These are phyloP conservation scores for Macrobrachium rosenbergii DNA, from an alignment of 1,140 invertebrate genomes.

Conservation along the genomic window DNA sequence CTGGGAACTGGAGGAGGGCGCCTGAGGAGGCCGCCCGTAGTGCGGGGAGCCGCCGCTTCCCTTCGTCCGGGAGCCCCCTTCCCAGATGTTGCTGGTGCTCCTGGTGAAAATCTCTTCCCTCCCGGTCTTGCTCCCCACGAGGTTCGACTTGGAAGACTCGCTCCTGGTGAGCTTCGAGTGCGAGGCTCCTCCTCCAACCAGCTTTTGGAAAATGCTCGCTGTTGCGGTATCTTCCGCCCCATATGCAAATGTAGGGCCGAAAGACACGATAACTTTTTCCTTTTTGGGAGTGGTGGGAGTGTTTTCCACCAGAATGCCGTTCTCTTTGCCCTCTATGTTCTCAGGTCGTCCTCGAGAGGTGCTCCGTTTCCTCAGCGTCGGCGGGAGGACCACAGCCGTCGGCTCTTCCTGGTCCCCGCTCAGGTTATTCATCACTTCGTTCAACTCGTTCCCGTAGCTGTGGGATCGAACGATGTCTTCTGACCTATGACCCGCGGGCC, in stretches of 20 bases:
- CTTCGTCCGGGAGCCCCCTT: not conserved
- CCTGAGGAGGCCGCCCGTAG: not conserved
- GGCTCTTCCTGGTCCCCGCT: slow-evolving; percentile 7
- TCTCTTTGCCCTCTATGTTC: no score
- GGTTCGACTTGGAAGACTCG: slow-evolving; percentile 24
- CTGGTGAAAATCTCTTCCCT: not conserved
- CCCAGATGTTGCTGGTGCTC: slow-evolving; percentile 28
- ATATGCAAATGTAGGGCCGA: slow-evolving; percentile 4
- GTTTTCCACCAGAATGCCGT: not conserved
- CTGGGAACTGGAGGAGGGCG: slow-evolving; percentile 14
- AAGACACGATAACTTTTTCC: not conserved
- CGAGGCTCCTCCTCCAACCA: slow-evolving; percentile 31
- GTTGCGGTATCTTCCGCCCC: not conserved
- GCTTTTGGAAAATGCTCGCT: slow-evolving; percentile 17
- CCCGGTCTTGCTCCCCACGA: not conserved
- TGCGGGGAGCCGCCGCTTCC: not conserved
- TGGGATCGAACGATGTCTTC: slow-evolving; percentile 20
- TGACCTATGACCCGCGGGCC: not conserved
- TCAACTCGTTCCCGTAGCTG: slow-evolving; percentile 27
- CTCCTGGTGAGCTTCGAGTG: slow-evolving; percentile 17
- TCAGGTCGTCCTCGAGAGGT: slow-evolving; percentile 37
- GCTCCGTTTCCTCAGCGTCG: slow-evolving; percentile 52
- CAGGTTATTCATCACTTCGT: slow-evolving; percentile 7
- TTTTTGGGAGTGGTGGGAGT: not conserved
- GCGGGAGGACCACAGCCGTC: not conserved